phyloP scores from a whole-genome alignment of 2,888 invertebrate genomes.

The Drosophila greeni region DNA sequence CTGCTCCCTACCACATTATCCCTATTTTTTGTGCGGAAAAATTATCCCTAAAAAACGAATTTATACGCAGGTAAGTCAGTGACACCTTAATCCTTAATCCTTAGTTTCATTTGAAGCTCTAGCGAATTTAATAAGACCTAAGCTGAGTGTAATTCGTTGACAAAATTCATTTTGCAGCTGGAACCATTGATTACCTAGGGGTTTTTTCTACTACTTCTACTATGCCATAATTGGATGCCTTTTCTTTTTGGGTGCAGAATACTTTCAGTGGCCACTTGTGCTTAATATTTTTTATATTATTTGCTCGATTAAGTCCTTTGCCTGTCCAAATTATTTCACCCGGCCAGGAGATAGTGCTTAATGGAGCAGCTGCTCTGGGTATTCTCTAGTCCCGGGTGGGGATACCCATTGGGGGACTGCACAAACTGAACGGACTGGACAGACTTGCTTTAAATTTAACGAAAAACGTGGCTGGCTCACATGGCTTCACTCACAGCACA shows the following conservation, averaged over 20 bases:
- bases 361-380: slow-evolving; percentile 11
- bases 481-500: slow-evolving; percentile 14
- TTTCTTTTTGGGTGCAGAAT: neutral
- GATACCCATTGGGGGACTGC: neutral
- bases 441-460: slow-evolving; percentile 12
- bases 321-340: slow-evolving; percentile 4
- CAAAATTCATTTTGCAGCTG: neutral
- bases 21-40: neutral
- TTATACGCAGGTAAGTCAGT: neutral
- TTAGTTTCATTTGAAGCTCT: neutral
- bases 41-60: slow-evolving; percentile 3
- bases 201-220: too few relatives aligned
- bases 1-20: slow-evolving; percentile 4
- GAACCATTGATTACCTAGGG: slow-evolving; percentile 1
- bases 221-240: slow-evolving; percentile 3
- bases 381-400: neutral
- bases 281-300: slow-evolving; percentile 10
- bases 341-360: slow-evolving; percentile 11
- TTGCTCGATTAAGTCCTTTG: slow-evolving; percentile 7
- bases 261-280: slow-evolving; percentile 1
- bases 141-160: neutral
- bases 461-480: slow-evolving; percentile 15
- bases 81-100: neutral
- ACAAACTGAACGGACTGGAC: neutral
- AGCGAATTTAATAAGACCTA: neutral